Percentiles rank a stretch among this genome's conserved stretches.
Conservation (phyloP, 2,113 vertebrate species). For the Mobula birostris region DNA sequence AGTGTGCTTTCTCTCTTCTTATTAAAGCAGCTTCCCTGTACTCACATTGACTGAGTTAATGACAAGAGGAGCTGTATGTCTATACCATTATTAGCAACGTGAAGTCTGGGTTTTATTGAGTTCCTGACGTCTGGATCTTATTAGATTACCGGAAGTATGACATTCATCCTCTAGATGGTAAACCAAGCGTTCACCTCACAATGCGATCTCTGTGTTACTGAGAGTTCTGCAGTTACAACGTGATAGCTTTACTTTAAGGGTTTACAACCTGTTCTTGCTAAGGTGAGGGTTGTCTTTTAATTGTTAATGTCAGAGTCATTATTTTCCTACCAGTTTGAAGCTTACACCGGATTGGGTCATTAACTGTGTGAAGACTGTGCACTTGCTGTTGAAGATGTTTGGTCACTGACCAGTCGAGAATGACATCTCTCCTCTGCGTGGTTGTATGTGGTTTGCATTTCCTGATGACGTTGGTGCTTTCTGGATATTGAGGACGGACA, state of each 20-base stretch:
- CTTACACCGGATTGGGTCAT: too few species aligned
- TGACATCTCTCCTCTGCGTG: too few species aligned
- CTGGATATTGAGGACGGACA: too few species aligned
- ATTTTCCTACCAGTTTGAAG: neutral
- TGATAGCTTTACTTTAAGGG: too few species aligned
- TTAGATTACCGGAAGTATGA: neutral
- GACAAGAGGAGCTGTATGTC: neutral
- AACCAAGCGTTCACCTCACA: neutral
- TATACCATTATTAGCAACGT: neutral
- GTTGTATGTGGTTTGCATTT: too few species aligned
- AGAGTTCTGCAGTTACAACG: too few species aligned
- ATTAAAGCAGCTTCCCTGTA: neutral
- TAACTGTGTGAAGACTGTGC: neutral
- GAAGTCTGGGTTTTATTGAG: neutral
- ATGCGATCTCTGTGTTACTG: too few species aligned
- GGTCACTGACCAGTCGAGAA: too few species aligned
- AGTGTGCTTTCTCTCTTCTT: neutral
- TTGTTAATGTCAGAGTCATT: too few species aligned
- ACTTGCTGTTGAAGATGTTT: neutral
- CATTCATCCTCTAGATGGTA: neutral
- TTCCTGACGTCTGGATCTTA: neutral
- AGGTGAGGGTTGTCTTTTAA: too few species aligned
- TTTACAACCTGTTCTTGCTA: too few species aligned
- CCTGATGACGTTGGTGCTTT: too few species aligned
- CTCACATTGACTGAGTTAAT: neutral